These are phyloP conservation scores for Notarius quadriscutis DNA, from an alignment of 2,113 vertebrate genomes.

Conservation along the genomic window DNA sequence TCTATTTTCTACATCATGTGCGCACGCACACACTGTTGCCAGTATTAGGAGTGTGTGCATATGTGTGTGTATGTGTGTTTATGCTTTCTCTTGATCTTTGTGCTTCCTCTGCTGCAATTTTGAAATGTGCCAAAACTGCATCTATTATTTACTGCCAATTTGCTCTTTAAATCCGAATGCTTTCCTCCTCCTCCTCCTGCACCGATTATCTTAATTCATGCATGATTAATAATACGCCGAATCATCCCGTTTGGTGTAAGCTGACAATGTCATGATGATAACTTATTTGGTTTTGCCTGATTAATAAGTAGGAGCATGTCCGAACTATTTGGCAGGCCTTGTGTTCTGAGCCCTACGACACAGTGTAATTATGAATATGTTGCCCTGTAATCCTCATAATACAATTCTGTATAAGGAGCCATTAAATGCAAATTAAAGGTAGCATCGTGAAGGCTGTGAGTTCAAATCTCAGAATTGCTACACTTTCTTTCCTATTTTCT, in stretches of 20 bases:
- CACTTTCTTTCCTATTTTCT: neutral
- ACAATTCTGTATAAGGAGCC: neutral
- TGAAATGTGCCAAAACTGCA: slow-evolving; percentile 76
- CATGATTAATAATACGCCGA: slow-evolving; percentile 30
- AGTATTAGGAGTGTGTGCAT: slow-evolving; percentile 61
- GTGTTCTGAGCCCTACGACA: neutral
- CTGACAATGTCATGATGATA: neutral
- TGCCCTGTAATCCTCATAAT: neutral
- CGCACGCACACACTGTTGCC: slow-evolving; percentile 45
- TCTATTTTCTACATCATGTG: neutral
- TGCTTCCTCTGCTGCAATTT: slow-evolving; percentile 72
- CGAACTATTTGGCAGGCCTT: neutral
- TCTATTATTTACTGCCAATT: slow-evolving; percentile 79
- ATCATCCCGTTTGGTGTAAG: neutral
- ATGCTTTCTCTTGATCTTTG: slow-evolving; percentile 74
- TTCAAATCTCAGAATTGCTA: neutral
- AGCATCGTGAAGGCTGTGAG: neutral
- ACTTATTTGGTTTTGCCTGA: neutral
- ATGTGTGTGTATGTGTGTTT: slow-evolving; percentile 52
- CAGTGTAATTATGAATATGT: neutral
- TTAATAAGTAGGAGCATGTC: neutral
- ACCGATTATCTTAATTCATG: slow-evolving; percentile 31
- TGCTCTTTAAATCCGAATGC: slow-evolving; percentile 69
- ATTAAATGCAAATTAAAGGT: neutral
- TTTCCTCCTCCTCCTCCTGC: slow-evolving; percentile 30